phyloP scores from a whole-genome alignment of 2,797 vertebrate species.

The Philypnodon macrostomus region DNA sequence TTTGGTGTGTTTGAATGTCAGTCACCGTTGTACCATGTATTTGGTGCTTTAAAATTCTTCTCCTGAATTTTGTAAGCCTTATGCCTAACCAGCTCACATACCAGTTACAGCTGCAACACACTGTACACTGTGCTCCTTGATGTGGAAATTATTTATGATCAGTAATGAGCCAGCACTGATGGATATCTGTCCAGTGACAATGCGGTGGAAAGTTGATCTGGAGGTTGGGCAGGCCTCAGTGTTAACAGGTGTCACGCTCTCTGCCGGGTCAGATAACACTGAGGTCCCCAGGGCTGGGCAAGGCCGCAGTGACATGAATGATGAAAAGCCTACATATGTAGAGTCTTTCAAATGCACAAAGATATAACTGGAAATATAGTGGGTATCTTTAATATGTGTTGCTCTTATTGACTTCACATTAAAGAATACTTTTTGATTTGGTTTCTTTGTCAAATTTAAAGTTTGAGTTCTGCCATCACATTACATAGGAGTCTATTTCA shows the following conservation, averaged over 20 bases:
- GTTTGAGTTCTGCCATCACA: too few relatives aligned
- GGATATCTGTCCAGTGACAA: constrained; percentile 23
- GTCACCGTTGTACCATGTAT: too few relatives aligned
- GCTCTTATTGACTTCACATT: too few relatives aligned
- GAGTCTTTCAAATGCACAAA: too few relatives aligned
- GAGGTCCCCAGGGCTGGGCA: constrained; percentile 18
- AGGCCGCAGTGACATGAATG: constrained; percentile 15
- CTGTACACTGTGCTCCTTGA: background rate
- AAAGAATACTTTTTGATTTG: too few relatives aligned
- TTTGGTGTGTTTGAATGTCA: too few relatives aligned
- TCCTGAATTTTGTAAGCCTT: too few relatives aligned
- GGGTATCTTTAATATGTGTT: background rate
- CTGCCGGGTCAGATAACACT: constrained; percentile 34
- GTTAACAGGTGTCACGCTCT: constrained; percentile 56
- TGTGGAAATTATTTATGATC: constrained; percentile 9
- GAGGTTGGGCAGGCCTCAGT: constrained; percentile 9
- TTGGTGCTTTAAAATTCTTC: too few relatives aligned
- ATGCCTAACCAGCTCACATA: too few relatives aligned
- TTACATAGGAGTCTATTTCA: too few relatives aligned
- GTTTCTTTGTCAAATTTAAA: too few relatives aligned
- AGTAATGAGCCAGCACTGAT: constrained; percentile 8
- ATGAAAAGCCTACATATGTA: background rate
- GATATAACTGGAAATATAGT: background rate
- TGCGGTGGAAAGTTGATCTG: constrained; percentile 49
- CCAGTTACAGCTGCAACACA: too few relatives aligned